phyloP scores from a whole-genome alignment of 2,888 invertebrate species.

The Cremastinae sp. region DNA sequence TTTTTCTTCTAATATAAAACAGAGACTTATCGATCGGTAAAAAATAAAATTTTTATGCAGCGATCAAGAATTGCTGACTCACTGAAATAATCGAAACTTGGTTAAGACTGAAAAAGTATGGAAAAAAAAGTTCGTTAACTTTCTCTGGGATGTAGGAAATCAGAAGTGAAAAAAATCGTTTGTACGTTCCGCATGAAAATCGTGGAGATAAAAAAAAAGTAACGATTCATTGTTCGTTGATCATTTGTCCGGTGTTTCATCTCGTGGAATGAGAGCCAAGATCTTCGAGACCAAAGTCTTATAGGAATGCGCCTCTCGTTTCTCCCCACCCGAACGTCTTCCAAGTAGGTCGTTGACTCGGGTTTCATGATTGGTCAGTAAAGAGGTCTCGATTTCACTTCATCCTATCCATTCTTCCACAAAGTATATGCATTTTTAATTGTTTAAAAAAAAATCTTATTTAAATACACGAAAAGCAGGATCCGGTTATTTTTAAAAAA shows the following conservation, averaged over 20 bases:
- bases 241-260: constrained; percentile 50
- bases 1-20: too few relatives aligned
- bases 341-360: constrained; percentile 69
- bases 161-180: constrained; percentile 28
- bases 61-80: neutral
- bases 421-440: too few relatives aligned
- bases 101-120: neutral
- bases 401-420: constrained; percentile 63
- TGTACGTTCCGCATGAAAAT: constrained; percentile 1
- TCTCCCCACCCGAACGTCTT: constrained; percentile 68
- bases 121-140: constrained; percentile 2
- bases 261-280: constrained; percentile 59
- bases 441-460: too few relatives aligned
- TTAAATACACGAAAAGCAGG: neutral
- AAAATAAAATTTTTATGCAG: too few relatives aligned
- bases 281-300: constrained; percentile 67
- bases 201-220: constrained; percentile 6
- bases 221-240: constrained; percentile 43
- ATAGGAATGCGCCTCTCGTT: constrained; percentile 72
- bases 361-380: constrained; percentile 68
- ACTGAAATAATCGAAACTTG: neutral
- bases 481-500: constrained; percentile 9
- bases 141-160: constrained; percentile 27
- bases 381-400: constrained; percentile 66
- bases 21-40: too few relatives aligned